Evolutionary conservation across 2,888 invertebrate species (phyloP), one percentile per base, ranked within the genome.

Genomic region (Alcis repandata): DNA sequence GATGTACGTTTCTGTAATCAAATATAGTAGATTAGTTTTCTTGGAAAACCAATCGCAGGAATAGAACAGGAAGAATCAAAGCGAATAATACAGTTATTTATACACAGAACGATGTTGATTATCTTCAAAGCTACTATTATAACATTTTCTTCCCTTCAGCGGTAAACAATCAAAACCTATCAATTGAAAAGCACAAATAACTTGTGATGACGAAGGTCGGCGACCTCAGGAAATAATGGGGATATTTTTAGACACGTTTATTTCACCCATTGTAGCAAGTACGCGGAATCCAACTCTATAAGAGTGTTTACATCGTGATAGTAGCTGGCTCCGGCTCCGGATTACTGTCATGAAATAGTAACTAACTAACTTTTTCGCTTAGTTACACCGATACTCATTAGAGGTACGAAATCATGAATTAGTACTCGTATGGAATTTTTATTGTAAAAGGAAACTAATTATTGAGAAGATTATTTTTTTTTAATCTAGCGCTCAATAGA

Each of bases 141-240:
- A 56, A 56, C 56, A 45, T 56, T 56, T 27, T 56, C 15, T 48
- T 32, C 32, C 19, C 27, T 27, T 9, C 32, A 33, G 2, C 13
- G 17, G 19, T 45, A 56, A 56, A 56, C 43, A 56, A 32, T 56
- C 45, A 20, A n/a, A 54, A 36, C 20, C 56, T n/a, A 56, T 56
- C 56, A 56, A 56, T 56, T 32, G 56, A 43, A 33, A 56, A 33
- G 13, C 43, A 33, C 33, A 56, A 45, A 45, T 45, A 56, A 36
- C 41, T 59, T 11, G 13, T 33, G 43, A 33, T 57, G 48, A 38
- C 20, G 32, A 49, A n/a, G 43, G 41, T 56, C 22, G 10, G 2
- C 33, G 56, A 51, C 56, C 49, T 36, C 27, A 38, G 27, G 27
- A 43, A 46, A 56, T 41, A 63, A 58, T 38, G 22, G 45, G 36